A percentile compares a stretch with the other conserved stretches of the same genome.
These are phyloP conservation scores for Prosopocoilus inquinatus DNA, from an alignment of 2,888 invertebrate species.

Conservation along the genomic window DNA sequence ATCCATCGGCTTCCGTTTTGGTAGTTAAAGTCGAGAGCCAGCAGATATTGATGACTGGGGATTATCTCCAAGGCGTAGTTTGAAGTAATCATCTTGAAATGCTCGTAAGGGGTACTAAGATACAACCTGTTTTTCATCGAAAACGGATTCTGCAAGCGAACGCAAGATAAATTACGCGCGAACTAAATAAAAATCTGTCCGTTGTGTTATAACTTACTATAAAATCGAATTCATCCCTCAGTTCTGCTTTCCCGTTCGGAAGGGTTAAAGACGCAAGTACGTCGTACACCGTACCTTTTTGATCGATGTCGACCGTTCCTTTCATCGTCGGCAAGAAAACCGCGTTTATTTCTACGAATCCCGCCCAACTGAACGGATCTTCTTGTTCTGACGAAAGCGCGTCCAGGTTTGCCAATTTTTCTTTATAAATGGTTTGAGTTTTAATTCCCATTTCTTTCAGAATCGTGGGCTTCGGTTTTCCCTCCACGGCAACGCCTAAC, in stretches of 20 bases:
- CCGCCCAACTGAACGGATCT: constrained; percentile 56
- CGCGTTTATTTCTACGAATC: constrained; percentile 57
- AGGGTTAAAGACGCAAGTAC: constrained; percentile 53
- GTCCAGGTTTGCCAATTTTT: constrained; percentile 22
- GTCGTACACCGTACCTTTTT: constrained; percentile 51
- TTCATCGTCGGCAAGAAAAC: constrained; percentile 59
- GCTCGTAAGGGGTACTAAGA: constrained; percentile 56
- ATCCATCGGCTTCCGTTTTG: constrained; percentile 48
- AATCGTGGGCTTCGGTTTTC: constrained; percentile 45
- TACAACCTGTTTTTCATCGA: constrained; percentile 58
- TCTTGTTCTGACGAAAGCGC: constrained; percentile 41
- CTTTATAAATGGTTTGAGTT: constrained; percentile 42
- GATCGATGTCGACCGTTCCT: constrained; percentile 57
- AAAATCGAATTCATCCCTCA: constrained; percentile 58
- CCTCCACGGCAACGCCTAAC: constrained; percentile 48
- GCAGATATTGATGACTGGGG: constrained; percentile 50
- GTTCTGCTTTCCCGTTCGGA: constrained; percentile 56
- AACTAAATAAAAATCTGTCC: constrained; percentile 20
- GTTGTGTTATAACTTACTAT: constrained; percentile 48
- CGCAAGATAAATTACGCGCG: neutral
- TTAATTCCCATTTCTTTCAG: constrained; percentile 47
- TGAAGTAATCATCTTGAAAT: constrained; percentile 53
- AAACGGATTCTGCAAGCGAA: constrained; percentile 47
- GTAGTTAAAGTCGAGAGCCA: constrained; percentile 52
- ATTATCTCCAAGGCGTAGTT: constrained; percentile 53